These are phyloP conservation scores for Anoplopoma fimbria DNA, from an alignment of 2,113 vertebrate species.

Conservation along the genomic window DNA sequence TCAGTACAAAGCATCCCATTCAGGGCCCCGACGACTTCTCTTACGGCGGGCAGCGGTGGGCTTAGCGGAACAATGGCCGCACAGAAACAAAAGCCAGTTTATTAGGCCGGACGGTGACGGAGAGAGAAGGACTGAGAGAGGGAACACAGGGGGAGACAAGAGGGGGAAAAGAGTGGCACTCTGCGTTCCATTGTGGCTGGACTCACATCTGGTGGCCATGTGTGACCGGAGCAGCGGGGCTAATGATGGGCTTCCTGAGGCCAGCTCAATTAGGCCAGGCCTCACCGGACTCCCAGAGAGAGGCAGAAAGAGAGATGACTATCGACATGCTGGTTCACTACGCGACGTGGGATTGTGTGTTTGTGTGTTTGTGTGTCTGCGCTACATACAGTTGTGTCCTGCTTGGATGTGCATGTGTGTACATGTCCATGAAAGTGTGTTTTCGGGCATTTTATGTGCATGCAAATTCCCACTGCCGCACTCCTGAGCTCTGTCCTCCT, in stretches of 20 bases:
- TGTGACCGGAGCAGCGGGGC: conserved; percentile 88
- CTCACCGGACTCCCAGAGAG: conserved; percentile 83
- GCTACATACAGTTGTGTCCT: conserved; percentile 4
- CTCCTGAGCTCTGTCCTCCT: background rate
- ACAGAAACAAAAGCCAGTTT: conserved; percentile 94
- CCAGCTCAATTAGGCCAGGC: conserved; percentile 93
- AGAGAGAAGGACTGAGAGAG: conserved; percentile 49
- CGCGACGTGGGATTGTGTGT: conserved; percentile 48
- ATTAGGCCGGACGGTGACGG: conserved; percentile 83
- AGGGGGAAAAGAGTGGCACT: conserved; percentile 78
- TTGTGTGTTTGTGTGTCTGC: conserved; percentile 46
- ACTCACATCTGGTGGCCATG: conserved; percentile 98
- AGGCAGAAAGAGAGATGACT: conserved; percentile 73
- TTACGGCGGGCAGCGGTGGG: conserved; percentile 82
- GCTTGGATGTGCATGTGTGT: background rate
- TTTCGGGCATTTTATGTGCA: background rate
- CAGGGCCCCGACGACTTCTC: conserved; percentile 84
- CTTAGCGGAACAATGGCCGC: conserved; percentile 86
- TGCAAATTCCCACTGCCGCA: conserved; percentile 6
- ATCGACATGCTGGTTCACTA: conserved; percentile 63
- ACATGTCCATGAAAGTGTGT: background rate
- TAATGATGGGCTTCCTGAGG: conserved; percentile 98
- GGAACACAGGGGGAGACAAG: conserved; percentile 11
- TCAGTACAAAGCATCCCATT: conserved; percentile 91
- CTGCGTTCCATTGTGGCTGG: conserved; percentile 82